These are phyloP conservation scores for Incurvaria masculella DNA, from an alignment of 2,888 invertebrate species.

Conservation along the genomic window DNA sequence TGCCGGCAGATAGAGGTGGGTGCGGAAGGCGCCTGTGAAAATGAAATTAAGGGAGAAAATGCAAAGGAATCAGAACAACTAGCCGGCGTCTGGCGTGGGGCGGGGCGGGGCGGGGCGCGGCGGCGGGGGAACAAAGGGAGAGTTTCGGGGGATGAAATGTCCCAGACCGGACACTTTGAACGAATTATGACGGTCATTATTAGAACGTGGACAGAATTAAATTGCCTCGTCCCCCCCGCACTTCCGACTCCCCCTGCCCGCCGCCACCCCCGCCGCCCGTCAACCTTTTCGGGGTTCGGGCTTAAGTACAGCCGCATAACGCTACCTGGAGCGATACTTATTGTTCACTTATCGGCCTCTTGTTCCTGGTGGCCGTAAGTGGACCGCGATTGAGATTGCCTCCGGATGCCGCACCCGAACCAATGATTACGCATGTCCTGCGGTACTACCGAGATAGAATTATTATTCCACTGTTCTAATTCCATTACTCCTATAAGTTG, in stretches of 20 bases:
- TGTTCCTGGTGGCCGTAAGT: constrained; percentile 15
- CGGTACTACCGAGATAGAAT: neutral
- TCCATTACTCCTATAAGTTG: no score
- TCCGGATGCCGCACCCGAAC: no score
- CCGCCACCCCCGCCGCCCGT: constrained; percentile 16
- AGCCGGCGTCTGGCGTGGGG: constrained; percentile 20
- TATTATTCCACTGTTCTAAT: no score
- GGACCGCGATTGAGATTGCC: constrained; percentile 24
- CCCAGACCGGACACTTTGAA: constrained; percentile 60
- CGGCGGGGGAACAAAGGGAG: neutral
- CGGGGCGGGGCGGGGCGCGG: constrained; percentile 9
- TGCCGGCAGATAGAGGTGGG: constrained; percentile 2
- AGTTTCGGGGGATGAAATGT: constrained; percentile 35
- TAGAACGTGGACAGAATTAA: constrained; percentile 63
- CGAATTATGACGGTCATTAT: constrained; percentile 63
- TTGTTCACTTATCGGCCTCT: constrained; percentile 35
- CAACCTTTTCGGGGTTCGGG: constrained; percentile 31
- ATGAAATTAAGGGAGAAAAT: constrained; percentile 51
- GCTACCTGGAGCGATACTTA: constrained; percentile 49
- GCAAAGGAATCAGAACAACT: constrained; percentile 43
- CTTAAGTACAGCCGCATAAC: constrained; percentile 51
- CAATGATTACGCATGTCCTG: neutral
- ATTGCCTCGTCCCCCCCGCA: constrained; percentile 46
- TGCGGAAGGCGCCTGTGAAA: constrained; percentile 52
- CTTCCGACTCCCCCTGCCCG: constrained; percentile 20